Conservation (phyloP, 2,113 vertebrate species). For the Psilopsiagon aurifrons region DNA sequence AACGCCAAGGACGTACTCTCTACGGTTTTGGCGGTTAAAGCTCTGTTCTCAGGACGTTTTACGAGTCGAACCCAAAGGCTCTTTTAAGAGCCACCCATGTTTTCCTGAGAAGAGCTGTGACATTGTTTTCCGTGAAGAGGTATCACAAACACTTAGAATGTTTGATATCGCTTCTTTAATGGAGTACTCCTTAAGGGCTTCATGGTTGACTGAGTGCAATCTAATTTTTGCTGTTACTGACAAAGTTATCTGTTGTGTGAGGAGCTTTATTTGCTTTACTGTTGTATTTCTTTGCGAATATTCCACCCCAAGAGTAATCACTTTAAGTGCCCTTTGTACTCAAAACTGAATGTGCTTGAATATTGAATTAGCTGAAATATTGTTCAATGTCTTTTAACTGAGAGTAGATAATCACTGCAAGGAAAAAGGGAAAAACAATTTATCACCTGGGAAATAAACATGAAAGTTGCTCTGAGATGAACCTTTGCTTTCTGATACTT, state of each 20-base stretch:
- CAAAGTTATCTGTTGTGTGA: rapidly evolving
- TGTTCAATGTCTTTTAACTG: rapidly evolving
- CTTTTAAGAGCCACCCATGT: constrained; percentile 71
- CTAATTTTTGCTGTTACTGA: rapidly evolving
- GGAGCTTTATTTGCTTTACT: background rate
- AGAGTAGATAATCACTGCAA: rapidly evolving
- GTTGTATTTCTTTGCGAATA: rapidly evolving
- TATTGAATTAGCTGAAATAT: rapidly evolving
- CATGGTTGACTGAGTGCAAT: too few species aligned
- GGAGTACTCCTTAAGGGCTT: background rate
- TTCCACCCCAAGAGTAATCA: rapidly evolving
- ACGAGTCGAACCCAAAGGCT: constrained; percentile 36
- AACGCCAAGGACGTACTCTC: constrained; percentile 75
- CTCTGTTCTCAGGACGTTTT: rapidly evolving
- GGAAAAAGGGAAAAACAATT: rapidly evolving
- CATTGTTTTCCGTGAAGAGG: background rate
- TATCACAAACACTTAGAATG: background rate
- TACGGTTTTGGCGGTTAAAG: constrained; percentile 53
- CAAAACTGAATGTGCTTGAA: background rate
- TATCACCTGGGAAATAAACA: rapidly evolving
- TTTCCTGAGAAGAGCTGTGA: rapidly evolving
- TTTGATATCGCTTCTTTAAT: rapidly evolving
- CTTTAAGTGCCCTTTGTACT: rapidly evolving
- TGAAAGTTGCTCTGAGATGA: rapidly evolving
- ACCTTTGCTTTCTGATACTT: rapidly evolving